Percentiles rank a stretch among this genome's conserved stretches.
These are phyloP conservation scores for Rhinoptilus africanus DNA, from an alignment of 2,113 vertebrate genomes.

Conservation along the genomic window DNA sequence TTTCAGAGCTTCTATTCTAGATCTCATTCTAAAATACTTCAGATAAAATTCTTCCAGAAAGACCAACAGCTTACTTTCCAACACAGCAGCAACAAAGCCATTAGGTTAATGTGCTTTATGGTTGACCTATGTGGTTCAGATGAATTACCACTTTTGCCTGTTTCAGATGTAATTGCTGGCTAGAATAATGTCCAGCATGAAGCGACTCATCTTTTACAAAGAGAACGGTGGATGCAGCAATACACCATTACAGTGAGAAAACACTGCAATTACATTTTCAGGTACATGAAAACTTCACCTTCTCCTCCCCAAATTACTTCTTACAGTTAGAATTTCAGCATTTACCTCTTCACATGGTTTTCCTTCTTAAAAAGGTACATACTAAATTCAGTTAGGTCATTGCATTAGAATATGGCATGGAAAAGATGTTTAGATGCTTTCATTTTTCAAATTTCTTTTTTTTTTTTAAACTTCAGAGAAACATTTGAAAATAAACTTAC, in stretches of 20 bases:
- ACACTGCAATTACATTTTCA: background rate
- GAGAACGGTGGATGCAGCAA: background rate
- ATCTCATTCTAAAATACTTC: background rate
- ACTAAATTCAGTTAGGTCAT: background rate
- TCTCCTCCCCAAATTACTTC: background rate
- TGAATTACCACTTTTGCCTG: background rate
- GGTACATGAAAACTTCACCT: background rate
- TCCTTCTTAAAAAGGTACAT: background rate
- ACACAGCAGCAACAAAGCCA: background rate
- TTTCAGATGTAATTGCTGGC: background rate
- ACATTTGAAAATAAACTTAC: background rate
- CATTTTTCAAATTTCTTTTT: background rate
- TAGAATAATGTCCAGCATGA: background rate
- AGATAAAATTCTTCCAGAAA: constrained; percentile 24
- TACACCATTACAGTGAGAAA: background rate
- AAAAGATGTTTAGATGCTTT: background rate
- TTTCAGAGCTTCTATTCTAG: constrained; percentile 25
- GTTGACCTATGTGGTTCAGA: background rate
- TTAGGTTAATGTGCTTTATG: background rate
- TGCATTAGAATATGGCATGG: background rate
- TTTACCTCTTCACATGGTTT: background rate
- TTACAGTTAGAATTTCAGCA: background rate
- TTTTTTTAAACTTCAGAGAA: background rate
- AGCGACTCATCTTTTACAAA: background rate
- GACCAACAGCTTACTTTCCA: background rate